Conservation (phyloP, 2,113 vertebrate species). For the Jacana jacana region DNA sequence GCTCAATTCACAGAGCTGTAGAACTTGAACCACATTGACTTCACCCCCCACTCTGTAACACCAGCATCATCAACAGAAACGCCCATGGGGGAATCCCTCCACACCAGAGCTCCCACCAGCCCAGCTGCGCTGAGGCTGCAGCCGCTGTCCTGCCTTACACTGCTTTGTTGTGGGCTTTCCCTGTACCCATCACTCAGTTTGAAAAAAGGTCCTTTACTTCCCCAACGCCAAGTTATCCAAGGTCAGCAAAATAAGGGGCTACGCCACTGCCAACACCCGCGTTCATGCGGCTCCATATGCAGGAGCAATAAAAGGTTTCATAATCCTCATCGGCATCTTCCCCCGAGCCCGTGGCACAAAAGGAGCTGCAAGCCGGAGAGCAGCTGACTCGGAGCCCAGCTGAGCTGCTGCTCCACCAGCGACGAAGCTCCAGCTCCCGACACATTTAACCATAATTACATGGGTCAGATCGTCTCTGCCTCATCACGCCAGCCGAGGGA, state of each 20-base stretch:
- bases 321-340: neutral
- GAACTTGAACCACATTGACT: neutral
- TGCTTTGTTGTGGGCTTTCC: neutral
- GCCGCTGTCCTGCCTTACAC: fast-evolving
- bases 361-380: neutral
- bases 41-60: fast-evolving
- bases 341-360: neutral
- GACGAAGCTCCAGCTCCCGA: neutral
- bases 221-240: neutral
- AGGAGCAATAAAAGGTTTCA: neutral
- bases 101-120: neutral
- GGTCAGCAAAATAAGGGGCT: neutral
- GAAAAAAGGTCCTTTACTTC: neutral
- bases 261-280: neutral
- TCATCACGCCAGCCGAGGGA: neutral
- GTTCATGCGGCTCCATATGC: neutral
- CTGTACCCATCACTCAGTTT: neutral
- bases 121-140: neutral
- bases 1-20: neutral
- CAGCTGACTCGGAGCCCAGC: constrained; percentile 17
- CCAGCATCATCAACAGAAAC: neutral
- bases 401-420: neutral
- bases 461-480: neutral
- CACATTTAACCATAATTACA: constrained; percentile 25
- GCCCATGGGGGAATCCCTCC: neutral